A percentile compares a stretch with the other conserved stretches of the same genome.
Conservation (phyloP, 92 coral and sea anemone genomes). For the Phenganax marumi region DNA sequence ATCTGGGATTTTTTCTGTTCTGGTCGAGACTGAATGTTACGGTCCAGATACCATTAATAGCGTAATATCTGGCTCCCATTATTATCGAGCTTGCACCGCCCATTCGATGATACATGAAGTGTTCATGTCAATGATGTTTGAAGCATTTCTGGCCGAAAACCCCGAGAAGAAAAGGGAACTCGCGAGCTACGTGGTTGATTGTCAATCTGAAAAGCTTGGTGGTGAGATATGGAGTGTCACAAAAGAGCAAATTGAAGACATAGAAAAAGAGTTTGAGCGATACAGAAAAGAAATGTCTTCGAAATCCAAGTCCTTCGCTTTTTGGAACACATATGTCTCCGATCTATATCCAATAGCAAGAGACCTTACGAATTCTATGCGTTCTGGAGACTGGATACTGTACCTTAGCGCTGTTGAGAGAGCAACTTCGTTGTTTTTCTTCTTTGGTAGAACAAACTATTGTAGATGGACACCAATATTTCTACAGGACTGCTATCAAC, state of each 20-base stretch:
- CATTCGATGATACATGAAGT: conserved; percentile 9
- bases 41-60: neutral
- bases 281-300: neutral
- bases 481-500: conserved; percentile 35
- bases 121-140: neutral
- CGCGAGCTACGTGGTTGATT: neutral
- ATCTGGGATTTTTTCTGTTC: conserved; percentile 12
- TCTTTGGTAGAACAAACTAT: conserved; percentile 21
- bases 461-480: conserved; percentile 36
- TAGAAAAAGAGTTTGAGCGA: neutral
- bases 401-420: conserved; percentile 27
- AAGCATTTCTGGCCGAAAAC: neutral
- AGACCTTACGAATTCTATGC: conserved; percentile 5
- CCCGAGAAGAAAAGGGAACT: neutral
- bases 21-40: conserved; percentile 10
- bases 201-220: neutral
- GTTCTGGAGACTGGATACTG: conserved; percentile 1
- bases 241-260: neutral
- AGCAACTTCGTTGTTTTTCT: conserved; percentile 32
- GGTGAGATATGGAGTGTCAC: neutral
- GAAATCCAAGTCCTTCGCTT: neutral
- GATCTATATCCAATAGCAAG: neutral
- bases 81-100: neutral
- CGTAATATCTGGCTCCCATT: conserved; percentile 5
- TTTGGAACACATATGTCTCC: neutral